Evolutionary conservation across 2,888 invertebrate species (phyloP).

Genomic region (Dasysyrphus tricinctus): DNA sequence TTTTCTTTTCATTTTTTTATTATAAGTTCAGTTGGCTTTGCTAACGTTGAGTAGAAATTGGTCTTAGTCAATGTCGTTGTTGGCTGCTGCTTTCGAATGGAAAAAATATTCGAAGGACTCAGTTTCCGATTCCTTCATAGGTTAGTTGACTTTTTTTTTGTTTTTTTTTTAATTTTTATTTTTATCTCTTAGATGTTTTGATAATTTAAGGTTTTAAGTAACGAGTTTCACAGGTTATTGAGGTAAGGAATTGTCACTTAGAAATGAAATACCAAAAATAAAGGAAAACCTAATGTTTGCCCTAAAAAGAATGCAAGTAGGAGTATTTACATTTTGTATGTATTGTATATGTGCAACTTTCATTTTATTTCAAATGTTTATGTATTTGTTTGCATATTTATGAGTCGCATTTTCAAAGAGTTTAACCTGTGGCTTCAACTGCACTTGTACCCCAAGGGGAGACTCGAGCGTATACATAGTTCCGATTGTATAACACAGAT

Average conservation of each 20-base stretch:
- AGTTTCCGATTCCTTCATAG: constrained; percentile 48
- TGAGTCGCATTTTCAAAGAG: neutral
- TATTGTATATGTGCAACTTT: neutral
- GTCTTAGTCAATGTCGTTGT: constrained; percentile 53
- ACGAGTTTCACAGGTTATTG: constrained; percentile 47
- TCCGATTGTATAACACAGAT: neutral
- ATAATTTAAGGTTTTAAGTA: constrained; percentile 45
- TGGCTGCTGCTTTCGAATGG: constrained; percentile 53
- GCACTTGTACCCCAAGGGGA: neutral
- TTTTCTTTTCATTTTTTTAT: constrained; percentile 1
- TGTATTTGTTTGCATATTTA: neutral
- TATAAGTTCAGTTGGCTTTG: constrained; percentile 45
- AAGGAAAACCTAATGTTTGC: neutral
- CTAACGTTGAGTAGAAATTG: constrained; percentile 56
- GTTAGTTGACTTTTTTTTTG: constrained; percentile 29
- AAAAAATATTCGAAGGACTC: constrained; percentile 41
- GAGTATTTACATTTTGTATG: neutral
- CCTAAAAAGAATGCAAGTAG: neutral
- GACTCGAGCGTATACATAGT: neutral
- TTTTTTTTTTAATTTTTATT: constrained; percentile 25
- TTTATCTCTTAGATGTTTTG: constrained; percentile 41
- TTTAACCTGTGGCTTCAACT: constrained; percentile 10
- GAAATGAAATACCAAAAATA: constrained; percentile 2
- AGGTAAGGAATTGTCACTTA: constrained; percentile 32
- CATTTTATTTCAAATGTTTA: neutral